Conservation (phyloP, 2,888 invertebrate species). For the Brachyptera risi region DNA sequence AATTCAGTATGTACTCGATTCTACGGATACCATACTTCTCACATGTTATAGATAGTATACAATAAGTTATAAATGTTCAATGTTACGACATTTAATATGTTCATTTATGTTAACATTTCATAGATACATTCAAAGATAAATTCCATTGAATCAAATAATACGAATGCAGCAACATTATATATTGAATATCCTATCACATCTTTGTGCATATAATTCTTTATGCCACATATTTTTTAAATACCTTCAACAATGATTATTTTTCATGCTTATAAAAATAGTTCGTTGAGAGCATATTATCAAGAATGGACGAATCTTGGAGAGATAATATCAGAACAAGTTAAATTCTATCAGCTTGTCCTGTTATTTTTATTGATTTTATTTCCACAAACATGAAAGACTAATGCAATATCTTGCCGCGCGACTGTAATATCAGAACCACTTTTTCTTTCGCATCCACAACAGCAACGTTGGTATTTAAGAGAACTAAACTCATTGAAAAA, state of each 20-base stretch:
- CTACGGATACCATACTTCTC: background rate
- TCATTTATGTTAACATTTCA: background rate
- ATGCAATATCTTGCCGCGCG: background rate
- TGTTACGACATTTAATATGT: background rate
- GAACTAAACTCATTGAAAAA: background rate
- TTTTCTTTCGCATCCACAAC: background rate
- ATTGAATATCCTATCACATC: too few species aligned
- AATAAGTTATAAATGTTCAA: background rate
- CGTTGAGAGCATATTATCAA: background rate
- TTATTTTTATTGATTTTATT: background rate
- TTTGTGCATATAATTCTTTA: too few species aligned
- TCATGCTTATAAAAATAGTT: too few species aligned
- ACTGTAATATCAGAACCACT: background rate
- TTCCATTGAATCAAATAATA: too few species aligned
- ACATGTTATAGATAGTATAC: constrained; percentile 1
- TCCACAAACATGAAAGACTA: constrained; percentile 6
- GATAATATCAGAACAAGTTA: background rate
- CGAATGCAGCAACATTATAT: too few species aligned
- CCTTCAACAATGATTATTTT: too few species aligned
- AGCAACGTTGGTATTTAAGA: background rate
- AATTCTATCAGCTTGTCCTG: background rate
- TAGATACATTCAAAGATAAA: background rate
- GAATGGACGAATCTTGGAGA: background rate
- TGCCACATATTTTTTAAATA: too few species aligned
- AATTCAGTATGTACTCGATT: constrained; percentile 10